Evolutionary conservation across 2,888 invertebrate genomes (phyloP).

Genomic region (Mallateleia sp.): DNA sequence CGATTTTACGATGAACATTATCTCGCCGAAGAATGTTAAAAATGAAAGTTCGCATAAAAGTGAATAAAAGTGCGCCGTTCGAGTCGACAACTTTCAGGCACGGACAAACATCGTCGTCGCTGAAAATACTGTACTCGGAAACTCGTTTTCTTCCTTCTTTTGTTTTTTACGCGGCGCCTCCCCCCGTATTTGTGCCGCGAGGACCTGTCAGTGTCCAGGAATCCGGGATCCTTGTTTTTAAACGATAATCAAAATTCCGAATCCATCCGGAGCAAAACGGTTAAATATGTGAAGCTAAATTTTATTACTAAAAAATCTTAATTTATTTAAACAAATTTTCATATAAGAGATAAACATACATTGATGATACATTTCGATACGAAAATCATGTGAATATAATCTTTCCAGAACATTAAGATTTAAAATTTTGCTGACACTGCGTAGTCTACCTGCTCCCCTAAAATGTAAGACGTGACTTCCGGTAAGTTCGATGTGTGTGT

Average conservation of each 20-base stretch:
- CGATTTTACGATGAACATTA: conserved; percentile 53
- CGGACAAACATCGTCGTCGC: conserved; percentile 67
- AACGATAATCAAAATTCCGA: conserved; percentile 77
- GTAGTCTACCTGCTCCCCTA: neutral
- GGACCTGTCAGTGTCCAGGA: conserved; percentile 63
- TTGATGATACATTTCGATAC: no score
- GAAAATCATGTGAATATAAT: no score
- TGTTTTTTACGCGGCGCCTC: conserved; percentile 72
- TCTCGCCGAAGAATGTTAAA: conserved; percentile 58
- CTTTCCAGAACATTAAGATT: no score
- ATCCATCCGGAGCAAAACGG: conserved; percentile 44
- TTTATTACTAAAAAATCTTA: no score
- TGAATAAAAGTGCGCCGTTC: conserved; percentile 66
- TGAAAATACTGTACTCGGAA: conserved; percentile 72
- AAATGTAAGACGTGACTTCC: conserved; percentile 28
- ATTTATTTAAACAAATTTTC: no score
- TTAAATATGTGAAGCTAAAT: neutral
- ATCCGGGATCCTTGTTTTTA: conserved; percentile 71
- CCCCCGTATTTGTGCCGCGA: conserved; percentile 60
- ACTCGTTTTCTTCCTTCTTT: conserved; percentile 79
- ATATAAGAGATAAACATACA: no score
- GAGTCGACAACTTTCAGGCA: conserved; percentile 52
- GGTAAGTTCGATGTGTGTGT: conserved; percentile 25
- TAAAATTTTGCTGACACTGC: no score
- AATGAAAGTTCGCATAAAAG: conserved; percentile 65